Percentiles rank a stretch among this genome's conserved stretches.
Conservation (phyloP, 2,797 vertebrate species). For the Sitta carolinensis region DNA sequence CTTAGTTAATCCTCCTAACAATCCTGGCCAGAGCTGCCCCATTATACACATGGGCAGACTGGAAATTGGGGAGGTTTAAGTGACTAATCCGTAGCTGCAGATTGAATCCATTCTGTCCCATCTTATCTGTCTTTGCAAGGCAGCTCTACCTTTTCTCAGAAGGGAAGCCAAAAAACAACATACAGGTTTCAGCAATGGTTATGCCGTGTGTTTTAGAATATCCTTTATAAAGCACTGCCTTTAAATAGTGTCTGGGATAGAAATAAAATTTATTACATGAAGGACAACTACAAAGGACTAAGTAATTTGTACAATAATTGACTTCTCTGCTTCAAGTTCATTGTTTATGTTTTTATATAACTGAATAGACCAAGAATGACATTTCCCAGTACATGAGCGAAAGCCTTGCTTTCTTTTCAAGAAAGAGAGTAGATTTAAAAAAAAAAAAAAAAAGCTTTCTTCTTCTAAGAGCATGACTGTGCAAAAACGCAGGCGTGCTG, state of each 20-base stretch:
- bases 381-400: conserved; percentile 8
- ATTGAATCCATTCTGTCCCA: neutral
- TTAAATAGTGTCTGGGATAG: neutral
- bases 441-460: neutral
- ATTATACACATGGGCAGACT: neutral
- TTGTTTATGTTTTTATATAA: conserved; percentile 2
- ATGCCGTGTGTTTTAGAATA: neutral
- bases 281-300: conserved; percentile 1
- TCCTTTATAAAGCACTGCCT: neutral
- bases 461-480: neutral
- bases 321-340: neutral
- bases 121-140: neutral
- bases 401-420: neutral
- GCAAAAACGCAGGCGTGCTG: neutral
- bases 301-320: neutral
- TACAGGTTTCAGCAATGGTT: neutral
- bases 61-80: neutral
- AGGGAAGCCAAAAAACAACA: neutral
- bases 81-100: neutral
- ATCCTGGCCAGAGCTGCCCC: neutral
- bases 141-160: neutral
- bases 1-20: neutral
- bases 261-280: neutral
- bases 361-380: neutral
- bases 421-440: neutral